Evolutionary conservation across 2,113 vertebrate species (phyloP), one percentile per base, ranked within the genome.

Genomic region (Caranx melampygus): DNA sequence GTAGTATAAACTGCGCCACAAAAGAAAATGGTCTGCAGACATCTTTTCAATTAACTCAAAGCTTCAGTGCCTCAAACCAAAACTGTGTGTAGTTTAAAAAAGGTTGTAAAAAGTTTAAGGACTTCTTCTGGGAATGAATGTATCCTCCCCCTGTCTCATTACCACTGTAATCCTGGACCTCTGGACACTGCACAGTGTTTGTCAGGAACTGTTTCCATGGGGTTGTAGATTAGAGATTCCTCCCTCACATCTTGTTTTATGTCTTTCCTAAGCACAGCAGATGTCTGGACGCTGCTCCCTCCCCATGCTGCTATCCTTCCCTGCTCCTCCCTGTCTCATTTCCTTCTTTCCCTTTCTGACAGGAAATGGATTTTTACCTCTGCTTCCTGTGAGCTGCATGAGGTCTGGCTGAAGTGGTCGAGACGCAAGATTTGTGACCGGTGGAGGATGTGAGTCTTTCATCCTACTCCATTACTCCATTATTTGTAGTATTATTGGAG

Each of bases 311-410:
- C 60, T 34, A 3, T 61, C 72, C 37, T 40, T 72, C 35, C 37
- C 49, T 58, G 12, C 60, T 58, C 57, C 64, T 51, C 54, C 52
- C 54, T 47, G 7, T 51, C 60, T 83, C 64, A 72, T 78, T 81
- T 79, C 68, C 81, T 51, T 26, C 49, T 66, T 33, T 7, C 49
- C 58, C 33, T 57, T 76, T 79, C 55, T 81, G 62, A 33, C 5
- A 15, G 85, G 68, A 89, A 88, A 88, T 77, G 49, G 71, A 49
- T 85, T 86, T 86, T 87, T 75, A 79, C 80, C 62, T 87, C 55
- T 78, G 82, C 58, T 59, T 83, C 79, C 82, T 70, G 26, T 79
- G 35, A 49, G 51, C 76, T 26, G 57, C 66, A 55, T 52, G 75
- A 72, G 47, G 26, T 79, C 65, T 77, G 13, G 35, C 49, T 64